Percentiles rank a stretch among this genome's conserved stretches.
phyloP scores from a whole-genome alignment of 2,797 vertebrate genomes.

The Yasuhikotakia modesta region DNA sequence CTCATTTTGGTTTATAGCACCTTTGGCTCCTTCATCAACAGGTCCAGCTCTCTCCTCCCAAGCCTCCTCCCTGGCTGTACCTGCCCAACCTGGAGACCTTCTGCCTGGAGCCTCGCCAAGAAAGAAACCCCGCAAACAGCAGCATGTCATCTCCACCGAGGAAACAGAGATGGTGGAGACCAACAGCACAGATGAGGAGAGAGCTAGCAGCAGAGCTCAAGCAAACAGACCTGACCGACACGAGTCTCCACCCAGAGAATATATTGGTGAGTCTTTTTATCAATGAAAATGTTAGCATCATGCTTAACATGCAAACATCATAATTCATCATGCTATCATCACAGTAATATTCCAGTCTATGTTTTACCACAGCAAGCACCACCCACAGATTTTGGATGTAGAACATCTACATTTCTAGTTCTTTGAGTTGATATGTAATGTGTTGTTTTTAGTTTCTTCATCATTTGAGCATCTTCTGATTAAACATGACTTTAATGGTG shows the following conservation, averaged over 20 bases:
- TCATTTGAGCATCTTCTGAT: not conserved
- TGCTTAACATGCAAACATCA: no score
- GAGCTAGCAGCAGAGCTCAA: conserved; percentile 82
- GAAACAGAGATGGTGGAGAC: conserved; percentile 98
- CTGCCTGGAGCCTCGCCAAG: conserved; percentile 92
- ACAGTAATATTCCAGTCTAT: no score
- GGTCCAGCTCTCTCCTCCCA: conserved; percentile 42
- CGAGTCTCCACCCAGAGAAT: conserved; percentile 95
- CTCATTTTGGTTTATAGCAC: conserved; percentile 23
- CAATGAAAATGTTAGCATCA: no score
- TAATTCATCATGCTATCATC: no score
- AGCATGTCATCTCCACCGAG: conserved; percentile 96
- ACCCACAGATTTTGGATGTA: no score
- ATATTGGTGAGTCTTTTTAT: conserved; percentile 93
- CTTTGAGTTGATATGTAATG: not conserved
- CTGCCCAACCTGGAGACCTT: conserved; percentile 82
- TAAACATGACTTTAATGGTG: not conserved
- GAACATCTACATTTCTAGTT: not conserved
- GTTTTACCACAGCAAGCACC: no score
- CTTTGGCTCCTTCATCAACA: conserved; percentile 34
- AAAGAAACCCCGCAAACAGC: conserved; percentile 98
- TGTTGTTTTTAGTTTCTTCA: not conserved
- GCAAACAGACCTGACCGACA: conserved; percentile 87
- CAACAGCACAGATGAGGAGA: no score
- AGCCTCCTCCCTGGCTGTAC: conserved; percentile 73